Evolutionary conservation across 2,113 vertebrate species (phyloP).

Genomic region (Eulemur rufifrons): DNA sequence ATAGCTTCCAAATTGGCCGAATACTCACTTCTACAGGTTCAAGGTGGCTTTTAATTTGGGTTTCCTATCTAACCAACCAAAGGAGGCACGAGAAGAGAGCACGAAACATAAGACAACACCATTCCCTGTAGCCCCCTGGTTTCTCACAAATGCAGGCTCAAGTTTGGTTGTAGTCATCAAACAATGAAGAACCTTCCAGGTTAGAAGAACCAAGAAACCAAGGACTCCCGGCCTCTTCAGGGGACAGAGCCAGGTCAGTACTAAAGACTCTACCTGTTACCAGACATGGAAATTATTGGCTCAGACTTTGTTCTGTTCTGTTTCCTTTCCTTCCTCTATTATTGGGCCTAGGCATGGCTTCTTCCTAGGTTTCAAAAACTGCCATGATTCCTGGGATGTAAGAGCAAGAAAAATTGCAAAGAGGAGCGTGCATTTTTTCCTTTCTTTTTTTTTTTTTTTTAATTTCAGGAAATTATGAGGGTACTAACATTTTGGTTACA

Average conservation of each 20-base stretch:
- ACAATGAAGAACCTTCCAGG: neutral
- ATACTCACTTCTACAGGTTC: neutral
- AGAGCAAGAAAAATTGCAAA: neutral
- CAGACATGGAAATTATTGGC: neutral
- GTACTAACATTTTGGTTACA: too few relatives aligned
- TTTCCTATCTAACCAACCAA: neutral
- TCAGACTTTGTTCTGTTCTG: neutral
- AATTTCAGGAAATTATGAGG: too few relatives aligned
- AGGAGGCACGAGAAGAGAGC: fast-evolving
- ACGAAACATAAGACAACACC: too few relatives aligned
- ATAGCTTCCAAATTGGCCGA: neutral
- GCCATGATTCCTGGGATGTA: neutral
- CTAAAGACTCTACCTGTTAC: neutral
- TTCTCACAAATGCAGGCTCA: neutral
- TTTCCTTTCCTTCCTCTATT: neutral
- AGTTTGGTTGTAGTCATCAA: neutral
- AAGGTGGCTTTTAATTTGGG: neutral
- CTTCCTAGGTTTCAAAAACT: neutral
- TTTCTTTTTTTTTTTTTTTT: too few relatives aligned
- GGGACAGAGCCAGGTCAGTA: fast-evolving
- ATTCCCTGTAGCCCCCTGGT: neutral
- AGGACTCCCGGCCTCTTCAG: neutral
- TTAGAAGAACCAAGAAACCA: neutral
- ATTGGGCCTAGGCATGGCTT: neutral
- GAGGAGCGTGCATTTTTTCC: too few relatives aligned